These are phyloP conservation scores for Melanotaenia duboulayi DNA, from an alignment of 2,113 vertebrate genomes.

Conservation along the genomic window DNA sequence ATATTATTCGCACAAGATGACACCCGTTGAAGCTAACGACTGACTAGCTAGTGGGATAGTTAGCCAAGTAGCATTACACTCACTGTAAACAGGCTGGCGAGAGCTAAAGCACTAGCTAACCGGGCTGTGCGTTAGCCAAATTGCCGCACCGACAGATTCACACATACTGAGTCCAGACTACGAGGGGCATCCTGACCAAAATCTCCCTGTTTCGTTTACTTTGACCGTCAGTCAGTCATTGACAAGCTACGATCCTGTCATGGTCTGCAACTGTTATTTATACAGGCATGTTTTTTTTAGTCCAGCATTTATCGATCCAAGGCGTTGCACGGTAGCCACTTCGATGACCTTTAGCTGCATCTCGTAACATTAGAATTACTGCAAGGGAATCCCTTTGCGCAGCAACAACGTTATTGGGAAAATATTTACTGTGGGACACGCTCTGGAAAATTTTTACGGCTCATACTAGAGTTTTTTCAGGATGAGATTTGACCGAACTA, in stretches of 20 bases:
- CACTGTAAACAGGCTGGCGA: constrained; percentile 24
- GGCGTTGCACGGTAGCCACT: constrained; percentile 38
- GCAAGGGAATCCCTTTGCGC: constrained; percentile 75
- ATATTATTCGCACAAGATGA: constrained; percentile 41
- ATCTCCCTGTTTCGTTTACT: constrained; percentile 7
- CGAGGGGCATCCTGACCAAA: constrained; percentile 13
- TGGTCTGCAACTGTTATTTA: not conserved
- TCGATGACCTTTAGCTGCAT: constrained; percentile 79
- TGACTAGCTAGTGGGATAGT: constrained; percentile 42
- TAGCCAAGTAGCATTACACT: constrained; percentile 40
- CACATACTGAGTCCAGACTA: constrained; percentile 23
- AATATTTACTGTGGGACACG: constrained; percentile 11
- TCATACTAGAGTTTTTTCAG: not conserved
- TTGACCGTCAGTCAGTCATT: constrained; percentile 10
- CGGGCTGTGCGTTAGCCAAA: constrained; percentile 38
- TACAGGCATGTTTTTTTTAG: not conserved
- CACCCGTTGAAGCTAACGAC: constrained; percentile 45
- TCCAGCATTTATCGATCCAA: constrained; percentile 11
- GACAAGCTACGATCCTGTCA: not conserved
- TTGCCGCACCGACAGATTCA: constrained; percentile 55
- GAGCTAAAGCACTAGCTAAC: constrained; percentile 55
- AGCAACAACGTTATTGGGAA: constrained; percentile 33
- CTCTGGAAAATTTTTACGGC: not conserved
- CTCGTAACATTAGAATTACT: constrained; percentile 57
- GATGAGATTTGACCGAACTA: not conserved